Conservation (phyloP, 2,113 vertebrate species). For the Maylandia zebra region DNA sequence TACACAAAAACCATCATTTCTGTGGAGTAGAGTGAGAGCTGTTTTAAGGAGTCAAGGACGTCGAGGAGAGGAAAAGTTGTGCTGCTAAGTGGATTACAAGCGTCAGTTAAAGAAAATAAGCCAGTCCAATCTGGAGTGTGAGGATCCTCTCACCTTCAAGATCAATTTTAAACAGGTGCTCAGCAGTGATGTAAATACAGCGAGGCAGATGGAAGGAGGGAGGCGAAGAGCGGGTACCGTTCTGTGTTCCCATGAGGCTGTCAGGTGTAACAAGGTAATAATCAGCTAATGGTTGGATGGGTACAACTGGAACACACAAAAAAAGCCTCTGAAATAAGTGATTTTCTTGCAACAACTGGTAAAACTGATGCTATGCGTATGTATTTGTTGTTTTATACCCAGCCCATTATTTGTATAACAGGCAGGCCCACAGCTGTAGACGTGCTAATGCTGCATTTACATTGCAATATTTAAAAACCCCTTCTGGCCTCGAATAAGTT, state of each 20-base stretch:
- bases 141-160: neutral
- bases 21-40: neutral
- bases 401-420: neutral
- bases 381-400: neutral
- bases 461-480: conserved; percentile 28
- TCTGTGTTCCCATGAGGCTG: conserved; percentile 27
- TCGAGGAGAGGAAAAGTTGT: neutral
- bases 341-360: neutral
- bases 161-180: conserved; percentile 27
- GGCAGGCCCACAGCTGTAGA: neutral
- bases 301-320: neutral
- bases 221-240: neutral
- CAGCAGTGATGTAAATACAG: conserved; percentile 3
- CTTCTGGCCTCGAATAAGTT: conserved; percentile 15
- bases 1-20: neutral
- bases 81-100: conserved; percentile 28
- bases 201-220: neutral
- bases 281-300: neutral
- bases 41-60: conserved; percentile 18
- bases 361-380: neutral
- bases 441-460: conserved; percentile 33
- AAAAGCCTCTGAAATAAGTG: neutral
- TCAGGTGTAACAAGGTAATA: conserved; percentile 34
- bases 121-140: neutral
- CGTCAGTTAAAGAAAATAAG: conserved; percentile 20